These are phyloP conservation scores for Galago senegalensis DNA, from an alignment of 2,797 vertebrate genomes.

Conservation along the genomic window DNA sequence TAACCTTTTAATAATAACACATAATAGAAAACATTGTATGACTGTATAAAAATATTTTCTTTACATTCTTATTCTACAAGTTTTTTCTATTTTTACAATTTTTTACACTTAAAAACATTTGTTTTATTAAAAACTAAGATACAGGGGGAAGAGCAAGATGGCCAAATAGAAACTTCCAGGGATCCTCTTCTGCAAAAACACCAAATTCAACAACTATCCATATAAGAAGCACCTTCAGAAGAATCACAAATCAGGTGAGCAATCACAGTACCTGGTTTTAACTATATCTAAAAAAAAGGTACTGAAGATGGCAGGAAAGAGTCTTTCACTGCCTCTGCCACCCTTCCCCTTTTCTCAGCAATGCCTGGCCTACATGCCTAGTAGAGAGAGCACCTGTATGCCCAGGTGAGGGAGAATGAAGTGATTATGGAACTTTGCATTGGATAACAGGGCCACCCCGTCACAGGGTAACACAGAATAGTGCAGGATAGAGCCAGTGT, in stretches of 20 bases:
- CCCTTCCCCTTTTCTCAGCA: background rate
- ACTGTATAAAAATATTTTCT: background rate
- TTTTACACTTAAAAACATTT: background rate
- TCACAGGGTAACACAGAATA: background rate
- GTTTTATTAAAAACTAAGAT: background rate
- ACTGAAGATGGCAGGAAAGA: background rate
- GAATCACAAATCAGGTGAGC: background rate
- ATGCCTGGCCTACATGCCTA: background rate
- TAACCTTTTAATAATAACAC: background rate
- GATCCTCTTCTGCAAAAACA: background rate
- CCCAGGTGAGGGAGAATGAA: background rate
- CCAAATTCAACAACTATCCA: background rate
- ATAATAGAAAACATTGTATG: background rate
- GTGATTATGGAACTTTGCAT: background rate
- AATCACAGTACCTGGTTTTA: background rate
- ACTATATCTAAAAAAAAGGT: background rate
- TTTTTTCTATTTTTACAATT: background rate
- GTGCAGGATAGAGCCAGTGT: background rate
- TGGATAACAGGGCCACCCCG: background rate
- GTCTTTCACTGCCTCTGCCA: background rate
- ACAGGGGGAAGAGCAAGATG: background rate
- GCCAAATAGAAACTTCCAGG: background rate
- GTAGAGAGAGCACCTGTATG: background rate
- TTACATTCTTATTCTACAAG: background rate
- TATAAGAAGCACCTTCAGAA: background rate